These are phyloP conservation scores for Speoplatyrhinus poulsoni DNA, from an alignment of 2,113 vertebrate species.

Conservation along the genomic window DNA sequence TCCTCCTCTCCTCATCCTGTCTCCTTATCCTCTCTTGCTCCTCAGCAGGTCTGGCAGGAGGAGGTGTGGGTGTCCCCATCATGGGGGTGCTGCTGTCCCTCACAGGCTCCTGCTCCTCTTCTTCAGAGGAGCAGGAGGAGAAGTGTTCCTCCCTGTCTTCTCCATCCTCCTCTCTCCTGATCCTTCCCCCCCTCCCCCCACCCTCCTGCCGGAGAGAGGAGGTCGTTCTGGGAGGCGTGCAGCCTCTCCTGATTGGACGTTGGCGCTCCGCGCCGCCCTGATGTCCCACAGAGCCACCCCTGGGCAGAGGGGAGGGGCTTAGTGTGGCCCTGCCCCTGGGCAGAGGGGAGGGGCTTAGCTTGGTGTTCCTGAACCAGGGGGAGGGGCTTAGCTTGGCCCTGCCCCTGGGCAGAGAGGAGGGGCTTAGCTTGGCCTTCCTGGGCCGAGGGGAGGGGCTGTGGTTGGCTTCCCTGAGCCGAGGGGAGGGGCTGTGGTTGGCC, in stretches of 20 bases:
- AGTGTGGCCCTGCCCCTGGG: not conserved
- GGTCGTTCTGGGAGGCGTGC: constrained; percentile 50
- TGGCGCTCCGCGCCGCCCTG: constrained; percentile 46
- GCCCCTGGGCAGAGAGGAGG: constrained; percentile 27
- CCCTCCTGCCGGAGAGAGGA: constrained; percentile 69
- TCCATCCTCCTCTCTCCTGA: constrained; percentile 76
- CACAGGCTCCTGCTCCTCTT: constrained; percentile 80
- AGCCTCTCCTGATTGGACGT: constrained; percentile 7
- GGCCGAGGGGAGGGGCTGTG: constrained; percentile 5
- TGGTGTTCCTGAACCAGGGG: constrained; percentile 51
- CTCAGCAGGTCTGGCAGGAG: constrained; percentile 1
- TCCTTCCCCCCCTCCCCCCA: constrained; percentile 48
- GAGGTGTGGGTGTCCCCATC: too few species aligned
- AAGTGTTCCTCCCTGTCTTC: constrained; percentile 78
- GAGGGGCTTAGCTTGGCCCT: too few species aligned
- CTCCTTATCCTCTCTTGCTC: constrained; percentile 75
- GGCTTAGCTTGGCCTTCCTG: constrained; percentile 23
- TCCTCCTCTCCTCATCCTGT: constrained; percentile 73
- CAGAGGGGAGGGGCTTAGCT: too few species aligned
- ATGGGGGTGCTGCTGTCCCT: constrained; percentile 77
- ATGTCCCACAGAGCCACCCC: constrained; percentile 1
- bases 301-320: constrained; percentile 43
- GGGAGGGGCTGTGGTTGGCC: constrained; percentile 67
- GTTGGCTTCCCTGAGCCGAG: constrained; percentile 45
- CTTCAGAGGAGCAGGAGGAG: constrained; percentile 70